phyloP scores from a whole-genome alignment of 2,888 invertebrate genomes.

The Tenthredo scrophulariae region DNA sequence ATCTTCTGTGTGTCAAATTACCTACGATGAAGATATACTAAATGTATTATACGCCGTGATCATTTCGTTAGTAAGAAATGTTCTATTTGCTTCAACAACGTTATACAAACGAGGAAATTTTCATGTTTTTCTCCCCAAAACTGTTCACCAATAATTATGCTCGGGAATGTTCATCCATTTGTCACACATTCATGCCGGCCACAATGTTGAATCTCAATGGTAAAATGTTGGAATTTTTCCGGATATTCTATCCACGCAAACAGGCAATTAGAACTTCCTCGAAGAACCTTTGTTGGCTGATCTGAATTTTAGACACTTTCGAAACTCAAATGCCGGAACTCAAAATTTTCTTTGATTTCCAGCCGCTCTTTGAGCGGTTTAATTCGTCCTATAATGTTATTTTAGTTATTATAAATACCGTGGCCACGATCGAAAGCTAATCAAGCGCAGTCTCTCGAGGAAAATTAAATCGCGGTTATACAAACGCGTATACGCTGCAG shows the following conservation, averaged over 20 bases:
- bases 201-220: neutral
- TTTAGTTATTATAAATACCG: neutral
- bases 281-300: neutral
- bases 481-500: neutral
- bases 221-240: neutral
- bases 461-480: slow-evolving; percentile 19
- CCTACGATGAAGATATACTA: no score
- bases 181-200: neutral
- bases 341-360: neutral
- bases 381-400: neutral
- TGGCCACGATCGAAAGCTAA: neutral
- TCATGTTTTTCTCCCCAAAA: no score
- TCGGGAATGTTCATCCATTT: neutral
- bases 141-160: neutral
- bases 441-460: slow-evolving; percentile 6
- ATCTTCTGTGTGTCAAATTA: no score
- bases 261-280: neutral
- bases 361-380: neutral
- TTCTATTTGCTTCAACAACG: neutral
- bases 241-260: neutral
- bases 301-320: neutral
- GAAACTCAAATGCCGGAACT: neutral
- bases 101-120: no score
- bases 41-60: no score
- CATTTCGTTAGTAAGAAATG: neutral